These are phyloP conservation scores for Oeneis ivallda DNA, from an alignment of 2,888 invertebrate species.

Conservation along the genomic window DNA sequence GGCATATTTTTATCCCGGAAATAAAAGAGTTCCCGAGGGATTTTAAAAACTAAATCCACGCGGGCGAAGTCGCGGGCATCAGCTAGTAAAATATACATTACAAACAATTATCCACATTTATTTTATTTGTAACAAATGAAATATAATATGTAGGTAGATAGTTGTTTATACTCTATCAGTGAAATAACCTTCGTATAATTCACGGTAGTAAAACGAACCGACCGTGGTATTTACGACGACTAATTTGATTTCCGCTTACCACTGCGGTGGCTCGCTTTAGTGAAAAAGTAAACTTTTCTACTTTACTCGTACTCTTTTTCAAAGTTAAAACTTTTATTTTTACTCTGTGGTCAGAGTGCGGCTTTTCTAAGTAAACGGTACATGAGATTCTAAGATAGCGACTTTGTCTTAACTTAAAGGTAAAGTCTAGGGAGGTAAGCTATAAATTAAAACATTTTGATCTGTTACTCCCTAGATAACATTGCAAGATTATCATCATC, in stretches of 20 bases:
- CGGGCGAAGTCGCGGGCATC: too few species aligned
- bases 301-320: conserved; percentile 1
- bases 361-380: not conserved
- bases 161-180: not conserved
- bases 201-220: conserved; percentile 1
- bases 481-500: too few species aligned
- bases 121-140: too few species aligned
- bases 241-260: conserved; percentile 24
- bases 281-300: conserved; percentile 20
- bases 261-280: conserved; percentile 12
- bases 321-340: not conserved
- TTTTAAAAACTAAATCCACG: too few species aligned
- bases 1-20: too few species aligned
- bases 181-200: not conserved
- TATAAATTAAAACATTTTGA: too few species aligned
- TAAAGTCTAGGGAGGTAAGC: too few species aligned
- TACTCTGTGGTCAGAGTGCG: not conserved
- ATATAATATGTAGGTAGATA: too few species aligned
- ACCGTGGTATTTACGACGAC: conserved; percentile 11
- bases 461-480: too few species aligned
- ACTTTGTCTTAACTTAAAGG: not conserved
- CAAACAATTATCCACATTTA: too few species aligned
- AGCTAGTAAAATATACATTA: too few species aligned
- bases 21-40: too few species aligned
- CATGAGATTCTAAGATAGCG: not conserved